A percentile compares a stretch with the other conserved stretches of the same genome.
These are phyloP conservation scores for Panthera tigris DNA, from an alignment of 2,113 vertebrate species.

Conservation along the genomic window DNA sequence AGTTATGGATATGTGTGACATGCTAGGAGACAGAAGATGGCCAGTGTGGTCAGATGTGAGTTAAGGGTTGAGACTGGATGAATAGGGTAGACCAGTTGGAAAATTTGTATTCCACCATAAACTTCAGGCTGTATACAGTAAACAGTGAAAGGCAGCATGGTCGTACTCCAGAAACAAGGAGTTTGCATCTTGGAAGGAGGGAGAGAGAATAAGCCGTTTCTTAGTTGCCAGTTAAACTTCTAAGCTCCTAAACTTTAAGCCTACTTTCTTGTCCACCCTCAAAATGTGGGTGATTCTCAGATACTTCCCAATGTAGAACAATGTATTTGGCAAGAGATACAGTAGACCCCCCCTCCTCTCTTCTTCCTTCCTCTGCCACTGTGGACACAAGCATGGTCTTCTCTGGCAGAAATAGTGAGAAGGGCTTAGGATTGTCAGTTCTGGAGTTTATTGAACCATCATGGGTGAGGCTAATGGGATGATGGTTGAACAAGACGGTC, in stretches of 20 bases:
- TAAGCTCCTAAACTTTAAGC: not conserved
- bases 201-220: not conserved
- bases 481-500: not conserved
- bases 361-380: not conserved
- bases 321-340: not conserved
- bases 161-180: not conserved
- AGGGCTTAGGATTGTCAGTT: not conserved
- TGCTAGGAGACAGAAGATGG: not conserved
- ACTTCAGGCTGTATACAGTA: not conserved
- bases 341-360: not conserved
- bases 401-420: not conserved
- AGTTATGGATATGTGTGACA: not conserved
- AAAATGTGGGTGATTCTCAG: not conserved
- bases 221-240: not conserved
- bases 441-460: not conserved
- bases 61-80: not conserved
- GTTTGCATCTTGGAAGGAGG: not conserved
- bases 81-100: not conserved
- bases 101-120: not conserved
- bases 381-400: not conserved
- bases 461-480: not conserved
- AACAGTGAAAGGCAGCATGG: no score
- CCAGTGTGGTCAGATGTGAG: not conserved
- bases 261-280: not conserved
- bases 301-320: not conserved